Base-by-base conservation (phyloP, 2,113 vertebrate genomes). In the Triplophysa rosa region DNA sequence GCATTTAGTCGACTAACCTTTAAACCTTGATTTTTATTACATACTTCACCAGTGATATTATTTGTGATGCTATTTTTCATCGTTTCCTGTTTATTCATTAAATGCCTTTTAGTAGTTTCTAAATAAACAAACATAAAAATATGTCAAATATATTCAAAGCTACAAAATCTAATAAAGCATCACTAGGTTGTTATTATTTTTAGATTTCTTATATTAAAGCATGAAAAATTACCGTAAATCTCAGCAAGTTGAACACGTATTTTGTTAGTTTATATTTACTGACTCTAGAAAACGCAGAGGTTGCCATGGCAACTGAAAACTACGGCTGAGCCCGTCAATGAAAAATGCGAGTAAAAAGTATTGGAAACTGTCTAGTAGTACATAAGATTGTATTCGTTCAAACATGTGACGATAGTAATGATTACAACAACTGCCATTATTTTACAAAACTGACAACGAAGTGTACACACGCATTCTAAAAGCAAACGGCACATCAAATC, bases 301-400 rank as follows among this genome's bases (percentile, higher is more conserved):
- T 70, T 72, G 45, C 19, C 61, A 79, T 72, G 59, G 59, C n/a
- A 71, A 79, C 78, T 19, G 19, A 5, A 54, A 19, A 52, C 45
- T 16, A 33, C 19, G 16, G 9, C 8, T 40, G 40, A 16, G 45
- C 7, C 8, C 40, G 40, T 16, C 52, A 37, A 2, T 47, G 56
- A 68, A 68, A 17, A 47, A 37, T 6, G 24, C 9, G 6, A 56
- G 33, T n/a, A 37, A 37, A 37, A 37, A 37, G 33, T 37, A 37
- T 8, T 7, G 33, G 7, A 37, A 56, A 19, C 7, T 8, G 17
- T 56, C 52, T 56, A 56, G 52, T 56, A 19, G 16, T 19, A n/a
- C 52, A 56, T 56, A 19, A 9, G 1, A 49, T 49, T 13, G 14
- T 49, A 13, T 14, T 49, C 14, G 11, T 49, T 49, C 47, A 49